These are phyloP conservation scores for human (Homo sapiens) DNA, from an alignment of 2,113 vertebrate species.

Conservation along the genomic window DNA sequence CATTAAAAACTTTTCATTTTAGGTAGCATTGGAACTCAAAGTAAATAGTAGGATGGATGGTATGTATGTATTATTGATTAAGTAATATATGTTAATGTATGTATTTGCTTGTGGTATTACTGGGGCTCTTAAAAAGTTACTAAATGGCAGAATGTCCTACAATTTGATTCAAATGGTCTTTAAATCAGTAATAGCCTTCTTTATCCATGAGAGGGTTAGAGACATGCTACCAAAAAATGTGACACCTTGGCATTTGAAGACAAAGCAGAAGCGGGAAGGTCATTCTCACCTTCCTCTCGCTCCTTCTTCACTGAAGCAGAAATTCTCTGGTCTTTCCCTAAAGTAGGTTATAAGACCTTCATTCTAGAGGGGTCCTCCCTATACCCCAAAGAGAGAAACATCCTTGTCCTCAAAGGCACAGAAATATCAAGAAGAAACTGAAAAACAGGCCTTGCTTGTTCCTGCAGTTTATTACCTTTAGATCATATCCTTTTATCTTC, in stretches of 20 bases:
- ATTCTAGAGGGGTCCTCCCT: background rate
- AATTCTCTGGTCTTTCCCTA: background rate
- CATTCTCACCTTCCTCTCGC: background rate
- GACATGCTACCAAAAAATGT: background rate
- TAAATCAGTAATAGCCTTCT: background rate
- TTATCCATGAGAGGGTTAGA: background rate
- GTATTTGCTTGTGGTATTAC: background rate
- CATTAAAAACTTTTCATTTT: conserved; percentile 1
- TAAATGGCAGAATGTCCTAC: background rate
- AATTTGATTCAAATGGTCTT: background rate
- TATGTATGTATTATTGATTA: conserved; percentile 3
- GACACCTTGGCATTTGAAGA: background rate
- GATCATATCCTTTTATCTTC: background rate
- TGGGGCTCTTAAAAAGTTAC: background rate
- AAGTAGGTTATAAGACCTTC: background rate
- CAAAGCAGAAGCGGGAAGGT: background rate
- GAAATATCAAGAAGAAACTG: background rate
- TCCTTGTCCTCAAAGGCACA: background rate
- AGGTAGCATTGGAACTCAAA: background rate
- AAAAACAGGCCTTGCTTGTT: background rate
- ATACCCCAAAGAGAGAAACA: background rate
- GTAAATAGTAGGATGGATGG: background rate
- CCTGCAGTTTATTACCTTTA: background rate
- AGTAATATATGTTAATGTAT: background rate
- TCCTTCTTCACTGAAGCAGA: background rate